Evolutionary conservation across 2,797 vertebrate genomes (phyloP).

Genomic region (Paratrypauchen microcephalus): DNA sequence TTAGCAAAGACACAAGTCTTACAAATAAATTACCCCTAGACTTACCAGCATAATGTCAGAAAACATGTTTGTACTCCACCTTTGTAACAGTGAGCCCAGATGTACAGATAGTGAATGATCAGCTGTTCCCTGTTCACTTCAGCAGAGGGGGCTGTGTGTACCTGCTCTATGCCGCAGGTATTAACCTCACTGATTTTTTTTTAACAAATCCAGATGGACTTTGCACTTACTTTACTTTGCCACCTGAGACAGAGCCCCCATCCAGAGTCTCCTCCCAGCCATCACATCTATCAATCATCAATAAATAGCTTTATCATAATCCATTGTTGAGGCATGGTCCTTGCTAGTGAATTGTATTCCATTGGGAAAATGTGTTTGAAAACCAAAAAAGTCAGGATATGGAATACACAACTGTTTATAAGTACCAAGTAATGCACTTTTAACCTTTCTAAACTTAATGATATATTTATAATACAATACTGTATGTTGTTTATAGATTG

Average conservation of each 20-base stretch:
- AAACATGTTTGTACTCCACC: conserved; percentile 10
- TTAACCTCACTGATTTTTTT: conserved; percentile 31
- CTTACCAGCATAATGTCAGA: conserved; percentile 52
- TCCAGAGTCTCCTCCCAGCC: too few species aligned
- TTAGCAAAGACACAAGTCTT: neutral
- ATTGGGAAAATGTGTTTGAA: neutral
- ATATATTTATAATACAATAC: neutral
- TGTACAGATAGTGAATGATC: neutral
- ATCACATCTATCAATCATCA: too few species aligned
- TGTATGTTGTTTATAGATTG: neutral
- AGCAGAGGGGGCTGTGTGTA: neutral
- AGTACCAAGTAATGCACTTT: neutral
- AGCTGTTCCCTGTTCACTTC: neutral
- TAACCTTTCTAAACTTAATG: neutral
- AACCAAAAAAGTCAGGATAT: neutral
- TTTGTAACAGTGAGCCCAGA: neutral
- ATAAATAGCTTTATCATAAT: too few species aligned
- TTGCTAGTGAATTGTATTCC: conserved; percentile 21
- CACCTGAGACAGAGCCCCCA: too few species aligned
- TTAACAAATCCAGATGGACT: conserved; percentile 46
- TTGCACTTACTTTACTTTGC: conserved; percentile 34
- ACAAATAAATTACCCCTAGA: neutral
- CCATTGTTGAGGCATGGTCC: too few species aligned
- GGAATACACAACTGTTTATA: neutral
- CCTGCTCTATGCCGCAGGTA: neutral